Conservation (phyloP, 92 coral and sea anemone species). For the Metridium senile region DNA sequence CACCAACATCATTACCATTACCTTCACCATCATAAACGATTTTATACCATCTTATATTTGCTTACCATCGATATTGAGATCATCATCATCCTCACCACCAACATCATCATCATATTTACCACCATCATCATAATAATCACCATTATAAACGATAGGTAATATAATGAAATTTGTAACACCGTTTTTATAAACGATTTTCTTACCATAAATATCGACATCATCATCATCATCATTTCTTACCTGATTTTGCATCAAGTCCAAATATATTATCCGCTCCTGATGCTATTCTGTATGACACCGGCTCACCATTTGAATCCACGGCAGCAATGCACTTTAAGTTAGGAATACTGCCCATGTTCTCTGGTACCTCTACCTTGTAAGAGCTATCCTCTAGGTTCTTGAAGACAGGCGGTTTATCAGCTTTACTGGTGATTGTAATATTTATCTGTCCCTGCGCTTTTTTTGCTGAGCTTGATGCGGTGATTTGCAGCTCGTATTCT, state of each 20-base stretch:
- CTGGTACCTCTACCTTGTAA: conserved; percentile 50
- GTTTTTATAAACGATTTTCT: too few relatives aligned
- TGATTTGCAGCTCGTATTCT: conserved; percentile 24
- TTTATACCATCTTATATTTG: not conserved
- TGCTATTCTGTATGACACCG: conserved; percentile 58
- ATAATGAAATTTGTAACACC: too few relatives aligned
- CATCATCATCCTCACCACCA: not conserved
- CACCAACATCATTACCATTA: not conserved
- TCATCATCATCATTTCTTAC: conserved; percentile 18
- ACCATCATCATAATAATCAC: not conserved
- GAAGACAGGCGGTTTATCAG: conserved; percentile 51
- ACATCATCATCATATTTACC: not conserved
- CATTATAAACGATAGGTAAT: too few relatives aligned
- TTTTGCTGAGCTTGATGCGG: conserved; percentile 12
- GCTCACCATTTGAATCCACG: conserved; percentile 36
- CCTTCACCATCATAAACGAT: not conserved
- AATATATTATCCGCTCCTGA: conserved; percentile 57
- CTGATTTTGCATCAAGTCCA: conserved; percentile 40
- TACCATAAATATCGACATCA: not conserved
- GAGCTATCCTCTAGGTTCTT: conserved; percentile 35
- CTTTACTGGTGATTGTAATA: conserved; percentile 49
- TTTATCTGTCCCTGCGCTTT: conserved; percentile 49
- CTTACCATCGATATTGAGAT: not conserved
- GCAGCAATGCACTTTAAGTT: conserved; percentile 64
- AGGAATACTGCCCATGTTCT: conserved; percentile 48